Percentiles rank a stretch among this genome's conserved stretches.
These are phyloP conservation scores for Sebastes taczanowskii DNA, from an alignment of 2,797 vertebrate genomes.

Conservation along the genomic window DNA sequence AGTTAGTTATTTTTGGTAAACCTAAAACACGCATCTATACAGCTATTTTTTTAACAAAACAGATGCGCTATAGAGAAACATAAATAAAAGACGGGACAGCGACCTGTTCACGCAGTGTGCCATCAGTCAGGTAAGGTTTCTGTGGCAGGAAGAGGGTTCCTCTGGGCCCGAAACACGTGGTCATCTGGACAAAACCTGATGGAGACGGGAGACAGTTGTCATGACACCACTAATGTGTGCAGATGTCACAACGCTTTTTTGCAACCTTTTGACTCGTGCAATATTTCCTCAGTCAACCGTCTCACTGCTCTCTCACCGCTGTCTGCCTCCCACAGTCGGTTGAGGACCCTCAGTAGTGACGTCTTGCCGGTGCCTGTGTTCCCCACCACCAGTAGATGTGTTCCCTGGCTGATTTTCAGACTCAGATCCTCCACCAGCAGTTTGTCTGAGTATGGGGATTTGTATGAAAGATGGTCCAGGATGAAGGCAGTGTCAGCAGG, in stretches of 20 bases:
- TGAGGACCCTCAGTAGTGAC: constrained; percentile 91
- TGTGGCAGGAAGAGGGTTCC: constrained; percentile 96
- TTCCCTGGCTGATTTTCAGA: constrained; percentile 87
- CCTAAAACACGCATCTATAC: not conserved
- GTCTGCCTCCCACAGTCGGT: constrained; percentile 89
- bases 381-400: constrained; percentile 90
- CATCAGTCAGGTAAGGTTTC: constrained; percentile 94
- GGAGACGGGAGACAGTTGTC: not conserved
- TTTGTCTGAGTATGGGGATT: constrained; percentile 85
- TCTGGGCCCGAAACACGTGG: constrained; percentile 90
- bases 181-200: constrained; percentile 90
- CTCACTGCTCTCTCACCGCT: constrained; percentile 77
- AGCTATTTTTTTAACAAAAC: not conserved
- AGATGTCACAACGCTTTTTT: not conserved
- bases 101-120: constrained; percentile 95
- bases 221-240: not conserved
- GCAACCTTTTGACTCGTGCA: not conserved
- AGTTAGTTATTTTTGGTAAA: not conserved
- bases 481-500: constrained; percentile 86
- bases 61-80: not conserved
- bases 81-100: not conserved
- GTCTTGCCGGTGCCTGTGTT: constrained; percentile 98
- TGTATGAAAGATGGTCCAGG: constrained; percentile 87
- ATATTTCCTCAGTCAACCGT: not conserved
- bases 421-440: constrained; percentile 91